Evolutionary conservation across 1,140 invertebrate species (phyloP).

Genomic region (Cardiocondyla obscurior): DNA sequence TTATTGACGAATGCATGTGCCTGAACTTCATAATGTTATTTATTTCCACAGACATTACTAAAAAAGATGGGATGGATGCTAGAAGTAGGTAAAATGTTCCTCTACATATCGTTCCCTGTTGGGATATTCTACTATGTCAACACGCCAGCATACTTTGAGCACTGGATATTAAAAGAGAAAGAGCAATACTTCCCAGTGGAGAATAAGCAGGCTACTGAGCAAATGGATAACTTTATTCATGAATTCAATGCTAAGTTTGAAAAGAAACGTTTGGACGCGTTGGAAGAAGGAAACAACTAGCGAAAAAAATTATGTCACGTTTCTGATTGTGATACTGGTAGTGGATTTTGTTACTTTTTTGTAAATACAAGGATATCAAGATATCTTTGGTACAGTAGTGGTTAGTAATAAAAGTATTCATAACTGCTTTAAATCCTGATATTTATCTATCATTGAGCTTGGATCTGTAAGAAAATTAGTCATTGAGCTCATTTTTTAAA

Average conservation of each 20-base stretch:
- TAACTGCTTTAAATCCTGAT: background rate
- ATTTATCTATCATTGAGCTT: background rate
- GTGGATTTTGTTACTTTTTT: background rate
- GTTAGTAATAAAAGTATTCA: background rate
- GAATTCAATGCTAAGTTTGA: slow-evolving; percentile 32
- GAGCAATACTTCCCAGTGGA: slow-evolving; percentile 83
- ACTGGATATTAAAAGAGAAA: slow-evolving; percentile 90
- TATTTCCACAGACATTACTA: slow-evolving; percentile 17
- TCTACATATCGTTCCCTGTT: slow-evolving; percentile 95
- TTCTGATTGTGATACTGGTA: background rate
- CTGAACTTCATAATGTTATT: background rate
- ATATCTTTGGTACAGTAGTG: background rate
- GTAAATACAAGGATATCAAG: background rate
- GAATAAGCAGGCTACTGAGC: background rate
- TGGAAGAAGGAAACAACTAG: slow-evolving; percentile 39
- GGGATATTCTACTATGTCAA: slow-evolving; percentile 93
- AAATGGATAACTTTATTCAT: slow-evolving; percentile 32
- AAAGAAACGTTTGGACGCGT: background rate
- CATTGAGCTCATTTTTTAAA: background rate
- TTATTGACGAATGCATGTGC: background rate
- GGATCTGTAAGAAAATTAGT: background rate
- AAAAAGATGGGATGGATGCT: slow-evolving; percentile 91
- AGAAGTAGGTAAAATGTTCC: slow-evolving; percentile 91
- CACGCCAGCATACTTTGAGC: slow-evolving; percentile 92
- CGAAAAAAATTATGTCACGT: slow-evolving; percentile 6